Evolutionary conservation across 2,113 vertebrate genomes (phyloP), one percentile per base, ranked within the genome.

Genomic region (Ictidomys tridecemlineatus): DNA sequence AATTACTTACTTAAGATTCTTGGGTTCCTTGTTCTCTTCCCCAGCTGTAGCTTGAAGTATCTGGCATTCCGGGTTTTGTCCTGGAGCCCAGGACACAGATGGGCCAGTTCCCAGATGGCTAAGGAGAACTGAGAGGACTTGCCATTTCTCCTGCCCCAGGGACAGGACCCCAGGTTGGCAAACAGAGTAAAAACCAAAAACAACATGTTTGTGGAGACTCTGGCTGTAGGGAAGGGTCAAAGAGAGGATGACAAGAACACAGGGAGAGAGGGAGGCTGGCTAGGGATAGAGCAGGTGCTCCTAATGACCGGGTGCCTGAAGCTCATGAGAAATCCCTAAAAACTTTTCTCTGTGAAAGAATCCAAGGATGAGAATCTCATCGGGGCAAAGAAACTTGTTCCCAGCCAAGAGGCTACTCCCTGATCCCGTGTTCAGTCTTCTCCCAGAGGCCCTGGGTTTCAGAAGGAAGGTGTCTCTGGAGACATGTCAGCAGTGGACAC

Each of bases 281-380:
- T 51, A 51, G 48, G 48, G 8, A 16, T 3, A 1, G 16, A 34
- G 45, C 69, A 61, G 48, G 6, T 32, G 56, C 0, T 1, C 69
- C 39, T n/a, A 4, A 12, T 9, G 7, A 24, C 13, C 8, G 1
- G 45, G 63, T 45, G 24, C 4, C 1, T 6, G 13, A n/a, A 58
- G 26, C 10, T 69, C 42, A 4, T 9, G 17, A 6, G 51, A 67
- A 58, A 8, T 30, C 4, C 17, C n/a, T 51, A 13, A 72, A 85
- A 10, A 13, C 48, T 7, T 16, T 69, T 37, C 0, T 11, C 22
- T 85, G 56, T 26, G 37, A 45, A 45, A 32, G 42, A 37, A 84
- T 16, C 37, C 2, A 1, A 79, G 34, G 32, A 26, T 0, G 22
- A 87, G 45, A 61, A 37, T 37, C 73, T 61, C 48, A 0, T 1